Evolutionary conservation across 2,113 vertebrate species (phyloP).

Genomic region (Cephalophus harveyi): DNA sequence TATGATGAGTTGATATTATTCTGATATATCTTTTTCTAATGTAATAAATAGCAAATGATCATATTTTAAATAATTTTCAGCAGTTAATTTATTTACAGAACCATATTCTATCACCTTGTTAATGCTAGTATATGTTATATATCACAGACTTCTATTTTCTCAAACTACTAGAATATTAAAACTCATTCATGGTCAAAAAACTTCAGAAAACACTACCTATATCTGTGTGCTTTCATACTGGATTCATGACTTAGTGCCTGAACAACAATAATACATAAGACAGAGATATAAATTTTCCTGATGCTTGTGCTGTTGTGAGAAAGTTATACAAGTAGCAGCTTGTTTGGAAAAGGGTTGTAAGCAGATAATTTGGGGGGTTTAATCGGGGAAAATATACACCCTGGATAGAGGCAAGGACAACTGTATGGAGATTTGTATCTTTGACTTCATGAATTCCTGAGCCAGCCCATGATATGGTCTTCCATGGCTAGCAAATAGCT

Average conservation of each 20-base stretch:
- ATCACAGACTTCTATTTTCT: not conserved
- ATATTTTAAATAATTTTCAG: not conserved
- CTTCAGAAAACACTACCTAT: not conserved
- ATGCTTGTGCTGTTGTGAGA: not conserved
- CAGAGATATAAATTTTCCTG: not conserved
- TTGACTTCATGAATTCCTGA: not conserved
- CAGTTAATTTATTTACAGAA: not conserved
- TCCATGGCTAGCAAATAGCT: not conserved
- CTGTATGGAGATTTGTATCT: not conserved
- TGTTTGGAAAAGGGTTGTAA: not conserved
- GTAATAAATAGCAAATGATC: not conserved
- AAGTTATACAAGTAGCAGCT: not conserved
- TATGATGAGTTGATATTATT: not conserved
- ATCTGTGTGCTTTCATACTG: not conserved
- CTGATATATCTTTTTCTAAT: not conserved
- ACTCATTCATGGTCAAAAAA: not conserved
- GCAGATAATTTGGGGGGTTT: not conserved
- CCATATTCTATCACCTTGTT: not conserved
- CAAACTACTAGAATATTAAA: not conserved
- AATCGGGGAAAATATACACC: not conserved
- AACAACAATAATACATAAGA: not conserved
- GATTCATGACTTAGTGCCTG: not conserved
- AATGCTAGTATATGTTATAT: not conserved
- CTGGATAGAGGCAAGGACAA: not conserved
- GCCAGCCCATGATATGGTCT: not conserved